Evolutionary conservation across 2,113 vertebrate genomes (phyloP).

Genomic region (Ammodramus savannarum): DNA sequence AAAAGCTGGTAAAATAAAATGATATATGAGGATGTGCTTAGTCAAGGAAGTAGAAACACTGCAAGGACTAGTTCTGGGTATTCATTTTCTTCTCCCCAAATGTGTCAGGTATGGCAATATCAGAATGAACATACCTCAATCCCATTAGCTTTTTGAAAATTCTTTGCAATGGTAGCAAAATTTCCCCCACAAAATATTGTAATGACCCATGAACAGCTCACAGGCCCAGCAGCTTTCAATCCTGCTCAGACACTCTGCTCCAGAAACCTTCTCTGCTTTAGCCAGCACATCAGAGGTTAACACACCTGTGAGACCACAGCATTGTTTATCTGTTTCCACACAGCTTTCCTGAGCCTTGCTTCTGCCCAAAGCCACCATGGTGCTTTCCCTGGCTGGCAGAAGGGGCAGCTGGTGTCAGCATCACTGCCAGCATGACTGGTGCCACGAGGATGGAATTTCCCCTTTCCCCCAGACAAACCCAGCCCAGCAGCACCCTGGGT

Average conservation of each 20-base stretch:
- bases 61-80: conserved; percentile 12
- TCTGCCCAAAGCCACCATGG: background rate
- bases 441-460: fast-evolving
- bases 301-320: background rate
- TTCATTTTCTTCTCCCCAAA: background rate
- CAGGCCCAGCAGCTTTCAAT: background rate
- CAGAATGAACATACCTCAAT: background rate
- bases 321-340: background rate
- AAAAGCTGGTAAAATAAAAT: conserved; percentile 46
- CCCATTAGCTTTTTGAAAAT: background rate
- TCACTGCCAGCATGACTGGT: background rate
- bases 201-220: background rate
- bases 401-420: background rate
- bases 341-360: background rate
- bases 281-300: background rate
- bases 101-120: conserved; percentile 37
- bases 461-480: background rate
- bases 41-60: conserved; percentile 34
- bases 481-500: fast-evolving
- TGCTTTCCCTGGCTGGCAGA: background rate
- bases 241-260: fast-evolving
- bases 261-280: background rate
- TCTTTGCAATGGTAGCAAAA: conserved; percentile 4
- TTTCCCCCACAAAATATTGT: background rate
- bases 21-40: conserved; percentile 31